Conservation (phyloP, 1,140 invertebrate genomes). For the Oreohelix idahoensis region DNA sequence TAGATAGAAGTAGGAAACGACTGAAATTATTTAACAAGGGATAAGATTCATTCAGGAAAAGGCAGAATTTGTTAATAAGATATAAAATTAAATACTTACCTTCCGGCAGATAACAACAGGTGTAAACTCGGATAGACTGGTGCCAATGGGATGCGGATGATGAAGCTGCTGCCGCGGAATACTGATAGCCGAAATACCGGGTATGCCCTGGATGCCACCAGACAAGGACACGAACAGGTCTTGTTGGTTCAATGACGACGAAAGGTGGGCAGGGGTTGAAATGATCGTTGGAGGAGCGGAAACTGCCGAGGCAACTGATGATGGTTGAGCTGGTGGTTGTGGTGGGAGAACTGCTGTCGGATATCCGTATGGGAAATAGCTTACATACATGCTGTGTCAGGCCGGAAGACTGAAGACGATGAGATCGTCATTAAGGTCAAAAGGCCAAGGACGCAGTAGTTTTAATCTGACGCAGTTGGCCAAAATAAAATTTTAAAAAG, state of each 20-base stretch:
- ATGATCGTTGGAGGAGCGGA: background rate
- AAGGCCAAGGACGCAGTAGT: too few species aligned
- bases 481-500: too few species aligned
- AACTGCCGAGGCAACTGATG: background rate
- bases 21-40: too few species aligned
- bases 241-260: background rate
- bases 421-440: background rate
- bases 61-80: too few species aligned
- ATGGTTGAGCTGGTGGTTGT: background rate
- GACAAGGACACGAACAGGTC: background rate
- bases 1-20: too few species aligned
- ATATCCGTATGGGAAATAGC: conserved; percentile 11
- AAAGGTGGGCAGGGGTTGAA: background rate
- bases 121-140: background rate
- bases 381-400: background rate
- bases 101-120: conserved; percentile 16
- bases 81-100: too few species aligned
- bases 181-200: too few species aligned
- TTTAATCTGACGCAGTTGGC: too few species aligned
- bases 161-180: background rate
- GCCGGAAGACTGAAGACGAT: background rate
- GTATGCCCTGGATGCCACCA: background rate
- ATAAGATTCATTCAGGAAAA: too few species aligned
- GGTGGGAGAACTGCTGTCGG: background rate
- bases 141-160: background rate